Conservation (phyloP, 2,888 invertebrate species). For the Amphipoea oculea region DNA sequence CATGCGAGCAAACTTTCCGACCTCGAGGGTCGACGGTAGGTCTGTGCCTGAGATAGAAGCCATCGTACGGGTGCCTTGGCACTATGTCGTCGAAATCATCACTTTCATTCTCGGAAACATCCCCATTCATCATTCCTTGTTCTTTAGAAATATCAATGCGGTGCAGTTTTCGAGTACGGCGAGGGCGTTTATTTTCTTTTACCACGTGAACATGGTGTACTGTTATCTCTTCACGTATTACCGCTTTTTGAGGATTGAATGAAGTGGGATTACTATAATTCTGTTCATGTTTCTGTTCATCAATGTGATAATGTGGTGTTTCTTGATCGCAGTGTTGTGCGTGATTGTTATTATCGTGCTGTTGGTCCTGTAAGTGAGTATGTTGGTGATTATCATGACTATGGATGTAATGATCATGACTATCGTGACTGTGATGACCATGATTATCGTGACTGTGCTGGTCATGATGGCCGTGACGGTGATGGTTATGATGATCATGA, state of each 20-base stretch:
- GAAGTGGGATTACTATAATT: conserved; percentile 18
- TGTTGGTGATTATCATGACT: conserved; percentile 58
- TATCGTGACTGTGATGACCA: background rate
- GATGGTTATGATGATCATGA: conserved; percentile 41
- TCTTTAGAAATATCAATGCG: conserved; percentile 64
- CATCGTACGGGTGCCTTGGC: conserved; percentile 89
- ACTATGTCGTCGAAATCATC: conserved; percentile 79
- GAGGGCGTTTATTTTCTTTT: conserved; percentile 68
- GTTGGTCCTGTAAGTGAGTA: conserved; percentile 38
- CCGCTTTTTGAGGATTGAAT: conserved; percentile 28
- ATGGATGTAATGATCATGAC: conserved; percentile 29
- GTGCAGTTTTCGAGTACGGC: conserved; percentile 63
- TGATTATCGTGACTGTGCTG: conserved; percentile 31
- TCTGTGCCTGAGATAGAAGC: conserved; percentile 86
- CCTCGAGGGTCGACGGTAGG: conserved; percentile 83
- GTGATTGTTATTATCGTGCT: conserved; percentile 38
- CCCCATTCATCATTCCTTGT: conserved; percentile 74
- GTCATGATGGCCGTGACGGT: background rate
- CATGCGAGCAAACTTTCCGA: conserved; percentile 85
- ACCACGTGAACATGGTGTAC: conserved; percentile 77
- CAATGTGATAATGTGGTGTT: conserved; percentile 8
- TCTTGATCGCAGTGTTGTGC: conserved; percentile 37
- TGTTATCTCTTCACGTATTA: conserved; percentile 63
- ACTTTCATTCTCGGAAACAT: conserved; percentile 77
- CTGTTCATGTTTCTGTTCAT: conserved; percentile 36